These are phyloP conservation scores for Opisthocomus hoazin DNA, from an alignment of 2,113 vertebrate genomes.

Conservation along the genomic window DNA sequence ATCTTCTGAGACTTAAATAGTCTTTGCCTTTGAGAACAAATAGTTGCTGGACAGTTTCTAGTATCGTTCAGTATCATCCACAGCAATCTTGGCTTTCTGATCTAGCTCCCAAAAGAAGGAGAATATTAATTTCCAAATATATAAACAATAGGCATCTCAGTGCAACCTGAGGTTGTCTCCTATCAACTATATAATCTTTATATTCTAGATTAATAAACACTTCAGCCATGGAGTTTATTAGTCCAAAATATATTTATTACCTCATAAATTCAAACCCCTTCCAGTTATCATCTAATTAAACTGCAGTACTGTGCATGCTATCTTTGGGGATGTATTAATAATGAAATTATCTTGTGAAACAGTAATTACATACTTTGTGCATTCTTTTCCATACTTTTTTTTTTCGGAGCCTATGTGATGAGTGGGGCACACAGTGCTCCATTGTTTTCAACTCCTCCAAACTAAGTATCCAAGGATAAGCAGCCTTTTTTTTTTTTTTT, in stretches of 20 bases:
- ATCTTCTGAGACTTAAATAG: neutral
- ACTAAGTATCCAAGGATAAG: slow-evolving; percentile 19
- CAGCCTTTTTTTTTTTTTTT: neutral
- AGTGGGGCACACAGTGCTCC: slow-evolving; percentile 33
- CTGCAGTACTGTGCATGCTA: neutral
- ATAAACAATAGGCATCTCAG: neutral
- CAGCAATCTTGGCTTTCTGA: neutral
- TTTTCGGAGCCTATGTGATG: neutral
- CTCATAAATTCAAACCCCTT: slow-evolving; percentile 51
- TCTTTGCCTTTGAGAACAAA: neutral
- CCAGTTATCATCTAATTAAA: slow-evolving; percentile 63
- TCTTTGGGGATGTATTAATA: slow-evolving; percentile 50
- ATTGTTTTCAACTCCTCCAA: slow-evolving; percentile 43
- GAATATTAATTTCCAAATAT: neutral
- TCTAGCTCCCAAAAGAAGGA: neutral
- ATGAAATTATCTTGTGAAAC: slow-evolving; percentile 35
- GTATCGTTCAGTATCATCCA: neutral
- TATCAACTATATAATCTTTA: neutral
- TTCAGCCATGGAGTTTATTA: slow-evolving; percentile 52
- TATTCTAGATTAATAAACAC: slow-evolving; percentile 46
- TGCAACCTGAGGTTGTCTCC: neutral
- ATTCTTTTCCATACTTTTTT: slow-evolving; percentile 10
- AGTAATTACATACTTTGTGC: slow-evolving; percentile 27
- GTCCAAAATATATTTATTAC: slow-evolving; percentile 55
- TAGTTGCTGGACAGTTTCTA: neutral